Evolutionary conservation across 2,113 vertebrate species (phyloP).

Genomic region (Atrichornis clamosus): DNA sequence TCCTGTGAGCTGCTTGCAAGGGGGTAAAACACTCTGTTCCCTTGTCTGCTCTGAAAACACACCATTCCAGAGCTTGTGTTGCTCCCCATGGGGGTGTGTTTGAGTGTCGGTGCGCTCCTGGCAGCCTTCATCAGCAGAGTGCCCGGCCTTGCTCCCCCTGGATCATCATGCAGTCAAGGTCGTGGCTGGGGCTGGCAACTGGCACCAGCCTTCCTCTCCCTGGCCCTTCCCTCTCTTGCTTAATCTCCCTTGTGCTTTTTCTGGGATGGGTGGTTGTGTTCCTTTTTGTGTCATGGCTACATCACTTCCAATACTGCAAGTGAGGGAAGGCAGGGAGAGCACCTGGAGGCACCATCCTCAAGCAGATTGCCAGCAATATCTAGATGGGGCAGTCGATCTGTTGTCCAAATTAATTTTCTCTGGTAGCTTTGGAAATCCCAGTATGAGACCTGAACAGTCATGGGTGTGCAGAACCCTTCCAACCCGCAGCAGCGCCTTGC

Average conservation of each 20-base stretch:
- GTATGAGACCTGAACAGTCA: not conserved
- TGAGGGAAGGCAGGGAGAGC: not conserved
- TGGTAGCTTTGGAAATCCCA: not conserved
- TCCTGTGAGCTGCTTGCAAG: not conserved
- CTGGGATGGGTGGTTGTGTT: not conserved
- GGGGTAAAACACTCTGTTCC: not conserved
- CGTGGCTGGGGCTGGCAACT: not conserved
- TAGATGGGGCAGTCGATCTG: not conserved
- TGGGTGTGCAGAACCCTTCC: not conserved
- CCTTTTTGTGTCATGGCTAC: not conserved
- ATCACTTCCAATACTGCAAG: not conserved
- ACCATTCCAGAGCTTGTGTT: not conserved
- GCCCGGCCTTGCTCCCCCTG: not conserved
- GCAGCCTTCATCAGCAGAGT: not conserved
- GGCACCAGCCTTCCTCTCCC: not conserved
- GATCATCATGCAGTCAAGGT: fast-evolving
- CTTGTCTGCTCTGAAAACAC: not conserved
- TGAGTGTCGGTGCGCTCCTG: fast-evolving
- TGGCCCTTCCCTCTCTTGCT: not conserved
- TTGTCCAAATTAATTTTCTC: not conserved
- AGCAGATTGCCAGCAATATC: not conserved
- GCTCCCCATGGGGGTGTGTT: not conserved
- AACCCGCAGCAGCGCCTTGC: fast-evolving
- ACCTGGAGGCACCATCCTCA: not conserved
- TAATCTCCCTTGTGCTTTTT: not conserved